Conservation (phyloP, 2,888 invertebrate species). For the Heliconius charithonia region DNA sequence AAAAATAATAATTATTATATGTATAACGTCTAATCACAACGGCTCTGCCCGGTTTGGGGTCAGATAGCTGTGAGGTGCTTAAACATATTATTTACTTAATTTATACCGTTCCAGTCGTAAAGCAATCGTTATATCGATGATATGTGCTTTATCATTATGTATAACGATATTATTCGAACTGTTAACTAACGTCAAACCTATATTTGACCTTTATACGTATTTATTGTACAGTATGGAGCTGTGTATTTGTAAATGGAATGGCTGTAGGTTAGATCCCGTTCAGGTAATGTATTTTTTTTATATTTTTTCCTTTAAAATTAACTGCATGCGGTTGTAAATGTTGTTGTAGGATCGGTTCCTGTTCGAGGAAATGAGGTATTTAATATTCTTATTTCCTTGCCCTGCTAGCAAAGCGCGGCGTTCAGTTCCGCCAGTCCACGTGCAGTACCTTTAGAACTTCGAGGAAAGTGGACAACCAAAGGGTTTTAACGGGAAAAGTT, state of each 20-base stretch:
- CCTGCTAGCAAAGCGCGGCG: neutral
- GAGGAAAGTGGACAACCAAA: too few relatives aligned
- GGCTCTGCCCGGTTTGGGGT: neutral
- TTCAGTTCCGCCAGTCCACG: too few relatives aligned
- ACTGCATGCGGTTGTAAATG: too few relatives aligned
- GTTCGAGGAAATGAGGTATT: neutral
- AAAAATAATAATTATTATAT: neutral
- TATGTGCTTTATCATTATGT: neutral
- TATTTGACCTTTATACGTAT: neutral
- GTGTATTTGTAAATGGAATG: too few relatives aligned
- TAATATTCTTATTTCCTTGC: neutral
- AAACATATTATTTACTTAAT: constrained; percentile 14
- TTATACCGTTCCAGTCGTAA: neutral
- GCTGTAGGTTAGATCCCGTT: too few relatives aligned
- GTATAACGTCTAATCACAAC: neutral
- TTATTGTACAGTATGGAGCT: too few relatives aligned
- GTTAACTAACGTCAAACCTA: neutral
- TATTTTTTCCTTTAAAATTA: too few relatives aligned
- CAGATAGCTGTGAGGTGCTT: constrained; percentile 1
- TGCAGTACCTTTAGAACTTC: too few relatives aligned
- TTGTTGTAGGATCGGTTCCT: neutral
- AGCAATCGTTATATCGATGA: neutral
- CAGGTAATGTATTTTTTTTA: too few relatives aligned
- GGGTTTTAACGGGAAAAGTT: too few relatives aligned
- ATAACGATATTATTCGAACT: constrained; percentile 4